Conservation (phyloP, 2,113 vertebrate species). For the Capreolus pygargus region DNA sequence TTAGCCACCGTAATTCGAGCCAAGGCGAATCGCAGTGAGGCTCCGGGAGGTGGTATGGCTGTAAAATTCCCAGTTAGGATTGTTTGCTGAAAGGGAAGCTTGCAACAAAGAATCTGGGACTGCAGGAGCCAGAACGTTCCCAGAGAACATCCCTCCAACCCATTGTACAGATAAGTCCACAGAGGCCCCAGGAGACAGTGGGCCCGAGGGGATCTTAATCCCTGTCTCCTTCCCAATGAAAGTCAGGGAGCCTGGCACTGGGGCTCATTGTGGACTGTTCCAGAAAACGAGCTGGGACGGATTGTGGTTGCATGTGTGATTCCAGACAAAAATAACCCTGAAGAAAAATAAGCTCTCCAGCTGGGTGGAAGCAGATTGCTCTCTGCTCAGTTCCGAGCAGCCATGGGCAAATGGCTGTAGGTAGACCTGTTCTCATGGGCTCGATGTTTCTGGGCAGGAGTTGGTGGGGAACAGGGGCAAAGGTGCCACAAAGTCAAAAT, state of each 20-base stretch:
- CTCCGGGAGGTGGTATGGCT: background rate
- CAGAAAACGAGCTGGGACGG: background rate
- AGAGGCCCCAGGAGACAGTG: background rate
- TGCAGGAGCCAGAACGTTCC: background rate
- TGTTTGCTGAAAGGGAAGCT: background rate
- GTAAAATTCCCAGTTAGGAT: background rate
- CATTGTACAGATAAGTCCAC: background rate
- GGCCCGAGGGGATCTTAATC: background rate
- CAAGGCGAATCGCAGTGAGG: accelerated
- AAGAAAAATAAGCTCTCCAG: background rate
- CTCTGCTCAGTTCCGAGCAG: background rate
- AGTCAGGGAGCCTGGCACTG: background rate
- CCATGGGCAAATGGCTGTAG: background rate
- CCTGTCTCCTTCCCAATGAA: background rate
- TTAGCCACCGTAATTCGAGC: background rate
- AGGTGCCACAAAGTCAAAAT: background rate
- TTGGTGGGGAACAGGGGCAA: background rate
- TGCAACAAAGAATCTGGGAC: background rate
- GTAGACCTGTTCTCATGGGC: background rate
- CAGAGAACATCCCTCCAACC: background rate
- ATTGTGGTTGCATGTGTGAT: background rate
- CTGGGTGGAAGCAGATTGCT: background rate
- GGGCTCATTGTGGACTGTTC: background rate
- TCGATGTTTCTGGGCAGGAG: background rate
- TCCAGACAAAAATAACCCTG: conserved; percentile 6